phyloP scores from a whole-genome alignment of 2,797 vertebrate genomes.

The Malurus splendens region DNA sequence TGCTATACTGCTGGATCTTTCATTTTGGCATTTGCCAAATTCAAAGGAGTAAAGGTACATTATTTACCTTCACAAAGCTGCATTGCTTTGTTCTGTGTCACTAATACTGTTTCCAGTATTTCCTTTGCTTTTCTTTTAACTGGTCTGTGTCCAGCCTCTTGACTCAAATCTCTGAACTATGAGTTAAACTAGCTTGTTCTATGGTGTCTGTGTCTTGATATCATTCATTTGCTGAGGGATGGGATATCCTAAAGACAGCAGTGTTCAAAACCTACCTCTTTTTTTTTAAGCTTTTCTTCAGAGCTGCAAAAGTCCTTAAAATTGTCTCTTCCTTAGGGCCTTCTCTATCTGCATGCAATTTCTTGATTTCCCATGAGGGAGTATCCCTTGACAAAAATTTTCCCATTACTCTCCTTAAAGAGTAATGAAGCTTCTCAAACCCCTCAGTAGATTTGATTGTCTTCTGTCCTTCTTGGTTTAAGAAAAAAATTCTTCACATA shows the following conservation, averaged over 20 bases:
- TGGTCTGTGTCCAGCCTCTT: background rate
- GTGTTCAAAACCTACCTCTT: background rate
- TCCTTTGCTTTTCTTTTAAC: background rate
- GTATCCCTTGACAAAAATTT: conserved; percentile 7
- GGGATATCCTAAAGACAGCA: background rate
- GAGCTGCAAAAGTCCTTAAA: background rate
- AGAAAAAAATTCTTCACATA: background rate
- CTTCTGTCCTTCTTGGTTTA: background rate
- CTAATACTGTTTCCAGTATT: background rate
- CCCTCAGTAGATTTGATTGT: background rate
- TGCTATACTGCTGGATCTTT: background rate
- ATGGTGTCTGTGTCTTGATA: background rate
- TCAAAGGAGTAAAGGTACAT: background rate
- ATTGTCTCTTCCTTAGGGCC: conserved; percentile 1
- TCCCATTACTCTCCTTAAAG: conserved; percentile 3
- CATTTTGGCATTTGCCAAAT: background rate
- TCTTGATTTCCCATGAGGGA: conserved; percentile 27
- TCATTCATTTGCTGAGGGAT: background rate
- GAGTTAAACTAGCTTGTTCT: background rate
- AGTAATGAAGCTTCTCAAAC: background rate
- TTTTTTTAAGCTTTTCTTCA: conserved; percentile 6
- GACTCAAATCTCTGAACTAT: background rate
- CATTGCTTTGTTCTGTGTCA: background rate
- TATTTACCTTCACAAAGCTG: background rate
- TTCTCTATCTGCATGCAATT: conserved; percentile 1